Evolutionary conservation across 2,113 vertebrate genomes (phyloP).

Genomic region (Corapipo altera): DNA sequence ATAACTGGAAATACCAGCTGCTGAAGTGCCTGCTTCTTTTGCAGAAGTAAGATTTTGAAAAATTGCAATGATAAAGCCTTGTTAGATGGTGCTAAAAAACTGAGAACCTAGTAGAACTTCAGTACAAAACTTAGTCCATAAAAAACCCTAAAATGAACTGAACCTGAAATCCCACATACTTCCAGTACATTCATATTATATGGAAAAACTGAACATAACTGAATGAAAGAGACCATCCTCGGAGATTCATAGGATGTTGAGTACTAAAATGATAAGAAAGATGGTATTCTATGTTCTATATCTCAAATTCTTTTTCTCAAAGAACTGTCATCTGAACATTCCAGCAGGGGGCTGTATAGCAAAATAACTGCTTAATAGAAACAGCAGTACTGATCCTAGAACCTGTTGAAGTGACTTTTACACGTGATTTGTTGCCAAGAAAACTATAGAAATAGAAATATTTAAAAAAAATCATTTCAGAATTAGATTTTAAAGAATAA

Average conservation of each 20-base stretch:
- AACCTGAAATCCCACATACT: neutral
- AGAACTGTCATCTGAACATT: neutral
- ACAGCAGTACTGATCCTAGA: neutral
- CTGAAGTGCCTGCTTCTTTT: neutral
- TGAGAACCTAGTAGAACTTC: neutral
- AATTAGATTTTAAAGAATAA: neutral
- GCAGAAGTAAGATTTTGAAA: neutral
- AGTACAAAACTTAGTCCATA: neutral
- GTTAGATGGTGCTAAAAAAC: neutral
- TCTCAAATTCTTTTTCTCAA: neutral
- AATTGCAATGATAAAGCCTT: neutral
- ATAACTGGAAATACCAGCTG: neutral
- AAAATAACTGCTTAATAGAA: neutral
- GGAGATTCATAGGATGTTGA: neutral
- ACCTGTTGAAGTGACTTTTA: neutral
- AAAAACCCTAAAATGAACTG: neutral
- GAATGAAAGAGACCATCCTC: neutral
- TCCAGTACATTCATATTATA: neutral
- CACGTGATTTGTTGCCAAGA: neutral
- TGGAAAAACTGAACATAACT: neutral
- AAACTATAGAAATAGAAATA: neutral
- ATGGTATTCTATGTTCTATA: neutral
- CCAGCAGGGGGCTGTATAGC: neutral
- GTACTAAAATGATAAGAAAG: neutral
- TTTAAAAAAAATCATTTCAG: neutral